These are phyloP conservation scores for Notodonta ziczac DNA, from an alignment of 2,888 invertebrate genomes.

Conservation along the genomic window DNA sequence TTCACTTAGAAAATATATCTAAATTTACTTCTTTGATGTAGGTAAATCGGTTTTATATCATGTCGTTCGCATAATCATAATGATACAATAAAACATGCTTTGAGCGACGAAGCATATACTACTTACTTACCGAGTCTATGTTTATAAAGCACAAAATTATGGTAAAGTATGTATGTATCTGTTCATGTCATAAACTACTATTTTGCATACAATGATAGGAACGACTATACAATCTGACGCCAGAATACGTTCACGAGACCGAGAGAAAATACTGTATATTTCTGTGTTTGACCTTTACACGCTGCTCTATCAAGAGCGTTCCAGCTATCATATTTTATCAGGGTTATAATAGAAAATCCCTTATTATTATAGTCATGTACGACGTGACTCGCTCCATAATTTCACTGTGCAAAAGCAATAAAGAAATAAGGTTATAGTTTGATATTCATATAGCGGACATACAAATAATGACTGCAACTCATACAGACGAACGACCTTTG, in stretches of 20 bases:
- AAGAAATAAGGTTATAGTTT: neutral
- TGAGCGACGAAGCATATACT: neutral
- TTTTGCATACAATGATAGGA: neutral
- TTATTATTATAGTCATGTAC: neutral
- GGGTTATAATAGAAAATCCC: constrained; percentile 1
- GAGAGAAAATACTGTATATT: neutral
- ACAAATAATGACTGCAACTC: neutral
- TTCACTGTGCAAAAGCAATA: neutral
- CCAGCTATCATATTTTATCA: neutral
- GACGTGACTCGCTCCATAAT: neutral
- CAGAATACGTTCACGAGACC: neutral
- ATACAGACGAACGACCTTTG: no score
- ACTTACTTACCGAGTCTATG: constrained; percentile 5
- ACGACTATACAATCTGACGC: neutral
- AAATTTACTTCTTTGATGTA: constrained; percentile 11
- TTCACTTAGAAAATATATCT: constrained; percentile 24
- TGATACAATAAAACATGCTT: constrained; percentile 1
- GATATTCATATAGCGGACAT: neutral
- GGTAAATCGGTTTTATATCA: neutral
- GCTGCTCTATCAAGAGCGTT: neutral
- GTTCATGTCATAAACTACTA: constrained; percentile 11
- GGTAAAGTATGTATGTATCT: constrained; percentile 16
- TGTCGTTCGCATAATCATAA: constrained; percentile 4
- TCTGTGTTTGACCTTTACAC: neutral
- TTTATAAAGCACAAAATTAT: constrained; percentile 18